Evolutionary conservation across 2,797 vertebrate species (phyloP).

Genomic region (Pantherophis alleghaniensis): DNA sequence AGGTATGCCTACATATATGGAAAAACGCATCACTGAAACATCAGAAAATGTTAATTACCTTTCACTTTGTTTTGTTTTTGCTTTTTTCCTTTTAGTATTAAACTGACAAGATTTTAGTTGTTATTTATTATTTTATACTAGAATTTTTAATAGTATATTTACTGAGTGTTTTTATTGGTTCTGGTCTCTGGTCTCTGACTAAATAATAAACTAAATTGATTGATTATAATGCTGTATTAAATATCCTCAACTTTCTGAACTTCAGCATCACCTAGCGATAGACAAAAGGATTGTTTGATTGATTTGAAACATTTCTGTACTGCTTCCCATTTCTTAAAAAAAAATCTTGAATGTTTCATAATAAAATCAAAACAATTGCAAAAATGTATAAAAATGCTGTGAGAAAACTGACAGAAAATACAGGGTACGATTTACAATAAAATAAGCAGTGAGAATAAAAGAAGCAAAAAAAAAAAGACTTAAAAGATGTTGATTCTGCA

Average conservation of each 20-base stretch:
- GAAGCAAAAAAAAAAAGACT: background rate
- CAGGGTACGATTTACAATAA: background rate
- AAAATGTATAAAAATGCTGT: background rate
- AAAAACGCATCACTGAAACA: constrained; percentile 36
- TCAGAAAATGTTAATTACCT: constrained; percentile 21
- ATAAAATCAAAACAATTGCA: background rate
- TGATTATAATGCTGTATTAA: constrained; percentile 9
- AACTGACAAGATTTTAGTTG: too few species aligned
- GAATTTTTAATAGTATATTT: too few species aligned
- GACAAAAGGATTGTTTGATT: background rate
- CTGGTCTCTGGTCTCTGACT: too few species aligned
- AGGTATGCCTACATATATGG: background rate
- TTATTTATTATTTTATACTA: too few species aligned
- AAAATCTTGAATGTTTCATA: background rate
- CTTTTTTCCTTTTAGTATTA: background rate
- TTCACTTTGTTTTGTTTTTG: background rate
- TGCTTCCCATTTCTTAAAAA: background rate
- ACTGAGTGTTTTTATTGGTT: too few species aligned
- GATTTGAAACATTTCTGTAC: background rate
- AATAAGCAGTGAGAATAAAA: background rate
- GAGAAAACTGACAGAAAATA: background rate
- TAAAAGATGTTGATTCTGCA: background rate
- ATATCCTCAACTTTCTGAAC: constrained; percentile 31
- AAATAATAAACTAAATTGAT: too few species aligned
- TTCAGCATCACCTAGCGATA: constrained; percentile 16